Percentiles rank a stretch among this genome's conserved stretches.
phyloP scores from a whole-genome alignment of 2,797 vertebrate species.

The Poecile montanus region DNA sequence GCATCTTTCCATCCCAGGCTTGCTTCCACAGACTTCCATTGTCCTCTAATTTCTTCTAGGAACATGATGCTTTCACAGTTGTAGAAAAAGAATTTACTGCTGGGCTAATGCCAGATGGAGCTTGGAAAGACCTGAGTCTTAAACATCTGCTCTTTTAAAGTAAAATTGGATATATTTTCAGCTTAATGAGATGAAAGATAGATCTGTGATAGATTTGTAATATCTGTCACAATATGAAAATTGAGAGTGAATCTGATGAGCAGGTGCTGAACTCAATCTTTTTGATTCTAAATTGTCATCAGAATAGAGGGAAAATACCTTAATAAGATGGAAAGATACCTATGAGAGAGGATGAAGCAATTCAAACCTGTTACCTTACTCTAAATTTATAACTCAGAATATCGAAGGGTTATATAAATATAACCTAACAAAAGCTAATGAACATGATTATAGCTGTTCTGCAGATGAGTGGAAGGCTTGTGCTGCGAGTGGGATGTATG shows the following conservation, averaged over 20 bases:
- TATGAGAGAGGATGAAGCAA: not conserved
- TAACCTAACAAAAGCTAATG: not conserved
- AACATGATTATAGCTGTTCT: not conserved
- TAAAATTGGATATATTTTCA: constrained; percentile 2
- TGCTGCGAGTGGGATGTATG: not conserved
- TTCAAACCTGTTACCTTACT: not conserved
- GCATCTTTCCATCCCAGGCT: not conserved
- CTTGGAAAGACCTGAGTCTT: not conserved
- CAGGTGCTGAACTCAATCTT: not conserved
- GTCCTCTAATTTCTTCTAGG: constrained; percentile 6
- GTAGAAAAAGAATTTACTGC: constrained; percentile 1
- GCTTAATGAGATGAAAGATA: constrained; percentile 2
- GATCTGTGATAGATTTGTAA: not conserved
- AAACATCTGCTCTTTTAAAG: constrained; percentile 59
- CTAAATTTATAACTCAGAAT: not conserved
- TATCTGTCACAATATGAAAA: not conserved
- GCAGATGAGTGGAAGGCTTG: not conserved
- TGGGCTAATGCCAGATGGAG: constrained; percentile 24
- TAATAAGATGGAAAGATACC: not conserved
- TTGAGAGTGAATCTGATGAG: not conserved
- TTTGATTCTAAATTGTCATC: not conserved
- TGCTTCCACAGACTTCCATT: not conserved
- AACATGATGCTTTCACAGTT: constrained; percentile 33
- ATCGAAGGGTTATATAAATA: not conserved
- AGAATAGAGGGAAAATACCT: not conserved